Evolutionary conservation across 1,140 invertebrate genomes (phyloP).

Genomic region (Drosophila punjabiensis): DNA sequence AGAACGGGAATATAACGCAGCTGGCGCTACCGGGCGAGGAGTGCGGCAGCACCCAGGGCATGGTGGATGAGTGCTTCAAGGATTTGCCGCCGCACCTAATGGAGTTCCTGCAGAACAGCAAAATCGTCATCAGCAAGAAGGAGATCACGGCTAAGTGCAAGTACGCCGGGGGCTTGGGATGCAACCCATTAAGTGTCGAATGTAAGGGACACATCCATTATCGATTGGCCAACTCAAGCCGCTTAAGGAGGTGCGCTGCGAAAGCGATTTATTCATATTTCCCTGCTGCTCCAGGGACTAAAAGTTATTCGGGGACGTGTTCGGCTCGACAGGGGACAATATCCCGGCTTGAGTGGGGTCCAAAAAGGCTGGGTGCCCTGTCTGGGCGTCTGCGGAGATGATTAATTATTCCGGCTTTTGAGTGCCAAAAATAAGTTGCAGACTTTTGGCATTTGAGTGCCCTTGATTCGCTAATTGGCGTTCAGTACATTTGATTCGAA

Average conservation of each 20-base stretch:
- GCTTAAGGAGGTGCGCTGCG: background rate
- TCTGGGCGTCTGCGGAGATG: slow-evolving; percentile 8
- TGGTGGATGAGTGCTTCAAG: slow-evolving; percentile 83
- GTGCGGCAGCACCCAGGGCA: slow-evolving; percentile 75
- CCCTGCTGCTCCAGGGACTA: background rate
- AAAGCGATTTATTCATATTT: slow-evolving; percentile 42
- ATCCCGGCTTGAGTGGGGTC: slow-evolving; percentile 21
- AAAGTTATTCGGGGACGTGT: slow-evolving; percentile 15
- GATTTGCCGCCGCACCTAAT: slow-evolving; percentile 78
- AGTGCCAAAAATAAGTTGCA: slow-evolving; percentile 43
- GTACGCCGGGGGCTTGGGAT: slow-evolving; percentile 53
- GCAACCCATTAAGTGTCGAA: slow-evolving; percentile 1
- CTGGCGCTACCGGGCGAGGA: slow-evolving; percentile 28
- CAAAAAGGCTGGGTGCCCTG: background rate
- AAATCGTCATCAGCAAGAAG: slow-evolving; percentile 73
- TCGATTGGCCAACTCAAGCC: slow-evolving; percentile 42
- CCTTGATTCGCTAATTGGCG: slow-evolving; percentile 15
- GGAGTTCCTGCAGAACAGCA: slow-evolving; percentile 78
- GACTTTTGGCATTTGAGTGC: slow-evolving; percentile 7
- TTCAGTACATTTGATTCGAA: background rate
- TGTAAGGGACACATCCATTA: slow-evolving; percentile 19
- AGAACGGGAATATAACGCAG: slow-evolving; percentile 29
- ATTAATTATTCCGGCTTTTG: slow-evolving; percentile 36
- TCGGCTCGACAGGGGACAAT: slow-evolving; percentile 13
- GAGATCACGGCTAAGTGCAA: slow-evolving; percentile 79